Evolutionary conservation across 2,888 invertebrate species (phyloP), one percentile per base, ranked within the genome.

Genomic region (Temnothorax unifasciatus): DNA sequence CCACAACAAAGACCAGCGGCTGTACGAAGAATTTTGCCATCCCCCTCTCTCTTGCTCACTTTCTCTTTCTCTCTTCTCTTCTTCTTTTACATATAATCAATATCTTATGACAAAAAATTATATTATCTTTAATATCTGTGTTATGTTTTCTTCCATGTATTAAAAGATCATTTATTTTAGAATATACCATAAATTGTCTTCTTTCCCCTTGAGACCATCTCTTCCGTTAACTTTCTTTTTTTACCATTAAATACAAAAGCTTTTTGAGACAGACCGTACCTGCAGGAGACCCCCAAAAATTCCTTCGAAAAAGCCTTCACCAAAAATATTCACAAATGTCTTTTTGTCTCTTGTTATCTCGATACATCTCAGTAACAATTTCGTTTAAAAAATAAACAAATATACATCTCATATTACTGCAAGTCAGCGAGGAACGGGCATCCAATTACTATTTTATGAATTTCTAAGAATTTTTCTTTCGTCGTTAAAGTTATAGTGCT

Each of bases 1-100:
- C 87, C 1, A 11, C 82, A 90, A 90, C 90, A 90, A 90, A 82
- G 83, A 81, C 44, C 54, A 44, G 50, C 74, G 54, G 34, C 25
- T 59, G 21, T 6, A 63, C 73, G 82, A 84, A 89, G 88, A 92
- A 92, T 57, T 84, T 44, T 68, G 54, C 54, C 63, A 38, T 66
- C 59, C 21, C 18, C 15, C 15, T 63, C 38, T 81, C 34, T 44
- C 21, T 47, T 44, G 47, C 57, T 18, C 8, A n/a, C 73, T 77
- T 52, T 76, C 63, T 61, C 44, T n/a, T 5, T 69, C 25, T 29
- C 1, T 21, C 13, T 15, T 61, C 21, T 29, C 52, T 38, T 61
- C 66, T 64, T 57, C 18, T 41, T 52, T 52, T 83, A 57, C 15
- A 41, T 29, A 61, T 61, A 61, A 34, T 9, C 21, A 13, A 71